Base-by-base conservation (phyloP, 2,113 vertebrate genomes). In the Pluvianellus socialis region DNA sequence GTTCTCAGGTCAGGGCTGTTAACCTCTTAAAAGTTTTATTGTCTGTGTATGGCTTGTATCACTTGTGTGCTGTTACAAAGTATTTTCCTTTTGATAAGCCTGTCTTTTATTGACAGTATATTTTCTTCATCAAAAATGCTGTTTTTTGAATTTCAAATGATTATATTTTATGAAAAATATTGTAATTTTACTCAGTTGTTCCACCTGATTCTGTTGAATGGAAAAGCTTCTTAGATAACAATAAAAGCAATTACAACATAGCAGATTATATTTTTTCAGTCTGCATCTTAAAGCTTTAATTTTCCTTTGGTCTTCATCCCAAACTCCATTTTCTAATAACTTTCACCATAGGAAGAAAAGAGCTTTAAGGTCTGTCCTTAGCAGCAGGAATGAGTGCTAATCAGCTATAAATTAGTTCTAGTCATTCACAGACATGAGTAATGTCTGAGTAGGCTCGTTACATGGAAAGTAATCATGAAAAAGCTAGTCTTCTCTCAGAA, bases 171-270 rank as follows among this genome's bases (percentile, higher is more conserved):
- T 75, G 50, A 95, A 97, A 97, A 95, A 79, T 95, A 75, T 79
- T 75, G 55, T 81, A 81, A 81, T 76, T 96, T 98, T 92, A 90
- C 45, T 90, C 8, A 50, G 21, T 74, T 80, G 83, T 86, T 75
- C 75, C 80, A 96, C 79, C 70, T 68, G 61, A 49, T 38, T 80
- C 71, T 61, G 27, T 88, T 90, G 73, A 96, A 96, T 94, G 32
- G 94, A 96, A 97, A 73, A 3, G 8, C 28, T 59, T 94, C 52
- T 79, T 94, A 91, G 38, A 94, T 91, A 97, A 86, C 7, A 77
- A 94, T 81, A 95, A 96, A 94, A 97, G 40, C 72, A 96, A 92
- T 96, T 93, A 77, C 19, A 92, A 92, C 53, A 75, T 88, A 85
- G 47, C 53, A 93, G 89, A 96, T 96, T 92, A 68, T 91, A 71